A percentile compares a stretch with the other conserved stretches of the same genome.
phyloP scores from a whole-genome alignment of 2,797 vertebrate genomes.

The Acomys russatus region DNA sequence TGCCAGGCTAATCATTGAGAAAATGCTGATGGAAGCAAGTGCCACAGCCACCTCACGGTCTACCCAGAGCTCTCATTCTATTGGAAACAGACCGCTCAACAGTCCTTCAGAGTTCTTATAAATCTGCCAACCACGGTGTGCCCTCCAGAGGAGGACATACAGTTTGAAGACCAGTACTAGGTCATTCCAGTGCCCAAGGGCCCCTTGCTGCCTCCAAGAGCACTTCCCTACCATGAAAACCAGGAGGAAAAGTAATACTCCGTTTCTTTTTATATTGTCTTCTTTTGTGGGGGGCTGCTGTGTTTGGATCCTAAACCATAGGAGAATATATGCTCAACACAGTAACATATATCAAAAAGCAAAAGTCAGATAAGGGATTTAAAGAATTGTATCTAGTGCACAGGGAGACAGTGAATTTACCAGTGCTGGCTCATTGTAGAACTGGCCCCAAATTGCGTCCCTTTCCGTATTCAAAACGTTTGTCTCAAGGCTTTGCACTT shows the following conservation, averaged over 20 bases:
- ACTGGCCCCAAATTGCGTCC: neutral
- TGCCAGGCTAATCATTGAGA: neutral
- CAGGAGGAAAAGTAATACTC: neutral
- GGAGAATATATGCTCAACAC: neutral
- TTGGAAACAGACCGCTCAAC: neutral
- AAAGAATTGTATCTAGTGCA: neutral
- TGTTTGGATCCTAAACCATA: neutral
- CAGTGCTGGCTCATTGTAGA: neutral
- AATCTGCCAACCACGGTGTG: neutral
- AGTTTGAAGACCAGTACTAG: neutral
- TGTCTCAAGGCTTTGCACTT: neutral
- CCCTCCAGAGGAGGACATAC: neutral
- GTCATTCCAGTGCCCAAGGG: neutral
- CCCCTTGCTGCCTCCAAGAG: neutral
- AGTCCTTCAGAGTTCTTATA: neutral
- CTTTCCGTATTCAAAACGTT: conserved; percentile 12
- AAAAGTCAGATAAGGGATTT: neutral
- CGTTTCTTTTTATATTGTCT: neutral
- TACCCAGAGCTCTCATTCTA: neutral
- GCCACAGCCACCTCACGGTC: neutral
- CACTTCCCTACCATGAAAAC: conserved; percentile 18
- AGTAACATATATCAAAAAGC: neutral
- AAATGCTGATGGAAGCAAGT: conserved; percentile 22
- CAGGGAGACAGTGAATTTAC: neutral
- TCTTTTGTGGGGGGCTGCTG: neutral